phyloP scores from a whole-genome alignment of 2,888 invertebrate species.

The Habroteleia sp. region DNA sequence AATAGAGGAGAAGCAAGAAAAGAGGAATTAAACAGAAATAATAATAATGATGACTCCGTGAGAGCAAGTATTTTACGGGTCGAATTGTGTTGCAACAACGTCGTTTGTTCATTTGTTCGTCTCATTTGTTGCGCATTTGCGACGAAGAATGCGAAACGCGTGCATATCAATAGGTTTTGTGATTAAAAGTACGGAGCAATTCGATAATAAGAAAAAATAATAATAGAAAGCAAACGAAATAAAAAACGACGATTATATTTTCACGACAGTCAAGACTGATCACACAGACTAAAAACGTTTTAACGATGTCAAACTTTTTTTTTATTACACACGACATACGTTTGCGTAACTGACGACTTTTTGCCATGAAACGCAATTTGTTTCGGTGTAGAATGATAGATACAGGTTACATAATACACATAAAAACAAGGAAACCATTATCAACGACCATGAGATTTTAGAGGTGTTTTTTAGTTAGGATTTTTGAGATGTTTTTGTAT shows the following conservation, averaged over 20 bases:
- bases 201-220: conserved; percentile 20
- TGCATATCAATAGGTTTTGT: conserved; percentile 64
- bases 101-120: conserved; percentile 46
- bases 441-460: conserved; percentile 32
- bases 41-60: conserved; percentile 16
- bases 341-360: conserved; percentile 32
- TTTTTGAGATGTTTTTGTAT: conserved; percentile 28
- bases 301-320: conserved; percentile 27
- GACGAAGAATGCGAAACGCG: conserved; percentile 61
- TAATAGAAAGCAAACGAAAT: conserved; percentile 10
- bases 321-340: conserved; percentile 30
- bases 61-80: conserved; percentile 20
- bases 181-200: conserved; percentile 49
- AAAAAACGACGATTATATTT: conserved; percentile 51
- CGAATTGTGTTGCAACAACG: conserved; percentile 40
- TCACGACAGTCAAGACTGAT: conserved; percentile 64
- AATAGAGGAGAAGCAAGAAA: neutral
- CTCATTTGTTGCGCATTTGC: conserved; percentile 35
- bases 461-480: conserved; percentile 25
- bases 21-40: conserved; percentile 4
- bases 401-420: conserved; percentile 30
- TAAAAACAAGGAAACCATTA: conserved; percentile 40
- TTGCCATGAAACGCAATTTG: conserved; percentile 28
- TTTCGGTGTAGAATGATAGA: conserved; percentile 48
- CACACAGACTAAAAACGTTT: conserved; percentile 39